Evolutionary conservation across 2,113 vertebrate species (phyloP).

Genomic region (Petrocephalus zakoni): DNA sequence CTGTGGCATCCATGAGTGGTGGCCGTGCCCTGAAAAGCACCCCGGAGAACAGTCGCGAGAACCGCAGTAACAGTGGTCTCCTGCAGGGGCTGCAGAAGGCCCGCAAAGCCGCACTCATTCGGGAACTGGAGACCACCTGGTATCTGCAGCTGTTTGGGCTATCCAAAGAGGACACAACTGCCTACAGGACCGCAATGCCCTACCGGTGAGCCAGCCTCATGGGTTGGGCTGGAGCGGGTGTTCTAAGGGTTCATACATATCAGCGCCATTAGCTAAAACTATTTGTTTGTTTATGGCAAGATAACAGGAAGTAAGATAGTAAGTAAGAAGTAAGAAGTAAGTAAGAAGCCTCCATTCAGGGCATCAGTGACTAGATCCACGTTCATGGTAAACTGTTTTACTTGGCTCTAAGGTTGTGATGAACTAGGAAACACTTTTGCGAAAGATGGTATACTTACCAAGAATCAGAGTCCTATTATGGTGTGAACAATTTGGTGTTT

Average conservation of each 20-base stretch:
- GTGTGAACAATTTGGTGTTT: background rate
- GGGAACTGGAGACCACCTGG: conserved; percentile 86
- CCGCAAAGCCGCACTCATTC: conserved; percentile 65
- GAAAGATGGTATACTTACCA: background rate
- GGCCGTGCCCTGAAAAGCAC: conserved; percentile 59
- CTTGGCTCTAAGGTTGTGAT: background rate
- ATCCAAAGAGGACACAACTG: conserved; percentile 70
- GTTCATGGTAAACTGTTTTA: background rate
- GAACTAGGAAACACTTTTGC: background rate
- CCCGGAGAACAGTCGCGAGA: conserved; percentile 60
- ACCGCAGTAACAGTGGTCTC: conserved; percentile 42
- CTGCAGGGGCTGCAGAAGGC: conserved; percentile 59
- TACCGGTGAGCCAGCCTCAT: conserved; percentile 75
- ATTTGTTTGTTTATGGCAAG: background rate
- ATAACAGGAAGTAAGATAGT: background rate
- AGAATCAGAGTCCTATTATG: background rate
- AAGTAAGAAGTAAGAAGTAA: background rate
- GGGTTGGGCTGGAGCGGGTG: background rate
- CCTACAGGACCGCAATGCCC: conserved; percentile 76
- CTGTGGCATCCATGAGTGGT: conserved; percentile 64
- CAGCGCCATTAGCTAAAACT: background rate
- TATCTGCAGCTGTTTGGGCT: conserved; percentile 79
- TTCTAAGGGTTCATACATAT: background rate
- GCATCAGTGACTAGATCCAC: background rate
- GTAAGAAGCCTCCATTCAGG: background rate